phyloP scores from a whole-genome alignment of 2,888 invertebrate species.

The Epinotia nisella region DNA sequence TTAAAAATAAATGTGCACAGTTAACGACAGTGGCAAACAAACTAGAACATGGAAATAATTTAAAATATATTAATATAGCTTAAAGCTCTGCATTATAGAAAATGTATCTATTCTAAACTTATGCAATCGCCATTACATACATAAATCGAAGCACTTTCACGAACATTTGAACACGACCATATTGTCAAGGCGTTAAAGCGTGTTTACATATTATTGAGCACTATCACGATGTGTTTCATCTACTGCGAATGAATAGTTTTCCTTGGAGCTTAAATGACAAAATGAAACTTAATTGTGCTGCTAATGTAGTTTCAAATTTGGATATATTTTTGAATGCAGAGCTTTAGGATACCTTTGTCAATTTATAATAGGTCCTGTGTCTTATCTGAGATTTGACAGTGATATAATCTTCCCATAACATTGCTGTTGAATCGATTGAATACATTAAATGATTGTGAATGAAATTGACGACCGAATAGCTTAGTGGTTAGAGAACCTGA shows the following conservation, averaged over 20 bases:
- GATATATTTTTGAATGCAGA: background rate
- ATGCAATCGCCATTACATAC: background rate
- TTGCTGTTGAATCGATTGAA: background rate
- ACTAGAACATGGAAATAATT: slow-evolving; percentile 43
- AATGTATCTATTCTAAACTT: background rate
- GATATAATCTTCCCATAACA: background rate
- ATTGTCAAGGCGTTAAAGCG: background rate
- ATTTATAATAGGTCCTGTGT: background rate
- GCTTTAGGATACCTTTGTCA: background rate
- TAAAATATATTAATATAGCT: slow-evolving; percentile 51
- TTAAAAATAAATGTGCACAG: slow-evolving; percentile 44
- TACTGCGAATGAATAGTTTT: background rate
- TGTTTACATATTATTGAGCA: background rate
- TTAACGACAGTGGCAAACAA: slow-evolving; percentile 32
- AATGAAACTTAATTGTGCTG: background rate
- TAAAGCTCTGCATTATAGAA: slow-evolving; percentile 9
- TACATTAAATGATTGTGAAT: too few species aligned
- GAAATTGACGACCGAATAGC: too few species aligned
- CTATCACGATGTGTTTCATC: background rate
- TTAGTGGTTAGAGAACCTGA: too few species aligned
- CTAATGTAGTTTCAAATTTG: background rate
- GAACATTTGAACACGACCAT: background rate
- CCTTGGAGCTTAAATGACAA: background rate
- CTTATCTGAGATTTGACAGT: background rate
- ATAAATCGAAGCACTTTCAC: background rate